Base-by-base conservation (phyloP, 2,888 invertebrate genomes). In the Drosophila recens region DNA sequence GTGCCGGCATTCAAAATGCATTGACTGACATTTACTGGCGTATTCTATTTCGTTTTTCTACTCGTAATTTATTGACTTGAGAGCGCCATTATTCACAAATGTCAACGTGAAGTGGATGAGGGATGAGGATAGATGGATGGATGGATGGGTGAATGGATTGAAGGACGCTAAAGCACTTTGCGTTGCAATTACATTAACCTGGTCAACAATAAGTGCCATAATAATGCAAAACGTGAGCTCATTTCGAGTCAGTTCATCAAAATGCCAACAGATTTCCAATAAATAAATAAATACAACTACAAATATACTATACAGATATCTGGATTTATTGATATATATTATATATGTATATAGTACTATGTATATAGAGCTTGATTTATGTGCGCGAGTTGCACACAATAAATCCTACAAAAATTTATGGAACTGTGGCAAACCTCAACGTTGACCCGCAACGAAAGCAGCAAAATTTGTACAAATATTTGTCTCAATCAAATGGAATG, bases 401-500 rank as follows among this genome's bases (percentile, higher is more conserved):
- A 85, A 84, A 86, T 84, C 68, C 54, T 52, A 33, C 59, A 82
- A 77, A 82, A 82, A 84, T 84, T 75, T 86, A 83, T 84, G 61
- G 73, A 62, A 73, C 63, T 49, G 40, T 38, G 59, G 43, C 33
- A 75, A 61, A 65, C 80, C 84, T 68, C 87, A 80, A 75, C 67
- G 57, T 61, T 63, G 64, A 75, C 59, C 83, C 74, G 49, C 40
- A 48, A 40, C 52, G 45, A 70, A 65, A 69, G 66, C 65, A 54
- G 58, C 56, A 52, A 75, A 76, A 79, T 79, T 82, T 82, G 75
- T 82, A 68, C 85, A 85, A 85, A 87, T 84, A 87, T 84, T 87
- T 84, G 87, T 84, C 82, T 72, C 87, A 82, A 87, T 84, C 85
- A 77, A 74, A 43, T 27, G 30, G 5, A 2, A 15, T 13, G 42